Conservation (phyloP, 2,888 invertebrate genomes). For the Penaeus monodon region DNA sequence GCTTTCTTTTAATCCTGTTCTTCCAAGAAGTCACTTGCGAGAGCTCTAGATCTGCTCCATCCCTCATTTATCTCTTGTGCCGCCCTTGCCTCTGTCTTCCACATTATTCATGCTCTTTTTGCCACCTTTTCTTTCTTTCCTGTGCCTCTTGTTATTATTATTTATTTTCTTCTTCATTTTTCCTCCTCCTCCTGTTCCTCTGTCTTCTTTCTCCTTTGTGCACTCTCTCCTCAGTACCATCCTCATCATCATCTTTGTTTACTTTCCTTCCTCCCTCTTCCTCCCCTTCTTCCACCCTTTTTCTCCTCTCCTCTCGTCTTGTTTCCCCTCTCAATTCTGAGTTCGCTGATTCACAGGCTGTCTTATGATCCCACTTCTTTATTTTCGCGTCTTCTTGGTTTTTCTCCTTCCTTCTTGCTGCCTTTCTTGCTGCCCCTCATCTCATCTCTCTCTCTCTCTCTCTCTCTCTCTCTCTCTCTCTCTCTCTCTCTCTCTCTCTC, state of each 20-base stretch:
- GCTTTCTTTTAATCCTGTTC: too few species aligned
- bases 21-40: too few species aligned
- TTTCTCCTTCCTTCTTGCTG: neutral
- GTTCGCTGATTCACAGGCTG: too few species aligned
- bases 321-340: neutral
- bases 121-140: neutral
- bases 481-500: neutral
- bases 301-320: neutral
- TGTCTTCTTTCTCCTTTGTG: neutral
- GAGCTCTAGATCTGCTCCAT: too few species aligned
- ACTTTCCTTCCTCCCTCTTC: neutral
- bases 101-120: neutral
- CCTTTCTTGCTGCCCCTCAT: neutral
- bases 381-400: neutral
- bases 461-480: neutral
- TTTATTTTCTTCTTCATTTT: neutral
- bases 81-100: neutral
- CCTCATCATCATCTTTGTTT: neutral
- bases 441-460: neutral
- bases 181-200: constrained; percentile 9
- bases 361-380: neutral
- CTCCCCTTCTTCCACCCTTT: too few species aligned
- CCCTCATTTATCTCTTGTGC: neutral
- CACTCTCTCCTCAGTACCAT: neutral
- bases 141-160: neutral